Conservation (phyloP, 2,113 vertebrate species). For the Pachypanchax playfairii region DNA sequence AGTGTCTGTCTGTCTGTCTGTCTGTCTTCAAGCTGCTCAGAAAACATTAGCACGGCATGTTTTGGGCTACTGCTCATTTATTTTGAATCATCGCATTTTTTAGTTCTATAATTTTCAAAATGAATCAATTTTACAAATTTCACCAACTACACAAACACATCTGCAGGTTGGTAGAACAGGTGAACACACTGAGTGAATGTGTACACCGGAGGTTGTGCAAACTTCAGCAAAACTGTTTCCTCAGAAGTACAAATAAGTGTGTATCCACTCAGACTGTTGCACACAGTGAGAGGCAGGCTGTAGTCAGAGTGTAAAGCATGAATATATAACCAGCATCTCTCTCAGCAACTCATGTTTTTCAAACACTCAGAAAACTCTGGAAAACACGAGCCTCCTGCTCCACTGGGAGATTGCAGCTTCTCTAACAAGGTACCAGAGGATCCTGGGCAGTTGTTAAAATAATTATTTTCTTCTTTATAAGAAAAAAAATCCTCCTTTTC, state of each 20-base stretch:
- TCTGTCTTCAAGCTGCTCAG: background rate
- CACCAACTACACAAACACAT: background rate
- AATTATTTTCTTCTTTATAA: background rate
- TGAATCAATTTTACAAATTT: background rate
- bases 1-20: background rate
- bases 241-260: background rate
- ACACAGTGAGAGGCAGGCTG: conserved; percentile 4
- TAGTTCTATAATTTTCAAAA: background rate
- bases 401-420: conserved; percentile 26
- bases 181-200: background rate
- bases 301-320: conserved; percentile 44
- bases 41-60: background rate
- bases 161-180: background rate
- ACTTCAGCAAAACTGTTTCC: conserved; percentile 3
- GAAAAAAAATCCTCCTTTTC: conserved; percentile 3
- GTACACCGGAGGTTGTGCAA: background rate
- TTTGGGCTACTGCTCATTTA: background rate
- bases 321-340: conserved; percentile 51
- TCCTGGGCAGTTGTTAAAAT: conserved; percentile 25
- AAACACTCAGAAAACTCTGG: conserved; percentile 57
- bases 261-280: conserved; percentile 15
- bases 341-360: conserved; percentile 59
- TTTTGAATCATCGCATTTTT: too few species aligned
- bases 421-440: conserved; percentile 52
- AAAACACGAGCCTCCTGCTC: conserved; percentile 38